Evolutionary conservation across 2,888 invertebrate genomes (phyloP).

Genomic region (Polylopha cassiicola): DNA sequence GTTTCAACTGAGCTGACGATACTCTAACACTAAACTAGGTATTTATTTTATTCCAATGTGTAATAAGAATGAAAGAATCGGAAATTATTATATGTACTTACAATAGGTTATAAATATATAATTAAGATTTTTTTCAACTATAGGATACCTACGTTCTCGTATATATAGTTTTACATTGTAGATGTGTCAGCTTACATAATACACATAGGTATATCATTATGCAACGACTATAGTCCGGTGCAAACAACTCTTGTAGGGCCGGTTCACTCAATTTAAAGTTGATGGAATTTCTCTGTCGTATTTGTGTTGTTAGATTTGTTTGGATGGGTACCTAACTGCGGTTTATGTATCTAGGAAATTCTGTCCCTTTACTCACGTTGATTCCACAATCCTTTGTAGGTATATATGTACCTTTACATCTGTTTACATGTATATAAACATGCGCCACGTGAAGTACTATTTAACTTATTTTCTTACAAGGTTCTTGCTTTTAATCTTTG

Average conservation of each 20-base stretch:
- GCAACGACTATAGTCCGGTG: neutral
- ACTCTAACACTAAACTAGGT: no score
- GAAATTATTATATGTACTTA: no score
- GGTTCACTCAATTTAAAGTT: conserved; percentile 27
- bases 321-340: conserved; percentile 17
- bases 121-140: no score
- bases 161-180: no score
- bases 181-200: no score
- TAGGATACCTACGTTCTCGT: no score
- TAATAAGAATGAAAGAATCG: no score
- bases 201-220: no score
- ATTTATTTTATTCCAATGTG: no score
- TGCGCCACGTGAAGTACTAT: conserved; percentile 13
- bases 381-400: conserved; percentile 24
- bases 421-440: conserved; percentile 11
- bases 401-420: conserved; percentile 16
- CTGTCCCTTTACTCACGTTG: conserved; percentile 25
- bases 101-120: no score
- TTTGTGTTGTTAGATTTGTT: conserved; percentile 23
- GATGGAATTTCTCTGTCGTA: conserved; percentile 20
- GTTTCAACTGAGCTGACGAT: no score
- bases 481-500: conserved; percentile 14
- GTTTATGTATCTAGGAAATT: conserved; percentile 23
- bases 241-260: conserved; percentile 21
- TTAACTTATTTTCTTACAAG: conserved; percentile 24